Evolutionary conservation across 2,888 invertebrate genomes (phyloP), one percentile per base, ranked within the genome.

Genomic region (Leptopterna dolabrata): DNA sequence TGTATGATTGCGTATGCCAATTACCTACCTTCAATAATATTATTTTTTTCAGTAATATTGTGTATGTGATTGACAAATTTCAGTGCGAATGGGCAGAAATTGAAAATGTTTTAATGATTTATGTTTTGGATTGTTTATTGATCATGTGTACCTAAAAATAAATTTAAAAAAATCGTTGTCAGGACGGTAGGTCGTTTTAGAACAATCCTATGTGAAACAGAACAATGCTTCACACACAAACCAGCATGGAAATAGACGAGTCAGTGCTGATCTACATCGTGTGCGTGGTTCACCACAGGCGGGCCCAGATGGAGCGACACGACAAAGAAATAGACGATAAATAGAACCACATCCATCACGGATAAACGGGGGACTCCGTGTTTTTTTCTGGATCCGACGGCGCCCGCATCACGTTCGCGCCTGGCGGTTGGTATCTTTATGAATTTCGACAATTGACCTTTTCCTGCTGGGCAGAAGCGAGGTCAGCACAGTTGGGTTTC

Each of bases 371-470:
- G 13, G 63, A 63, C 24, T 24, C n/a, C n/a, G n/a, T n/a, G n/a
- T n/a, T 24, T 63, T 63, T 55, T 63, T 63, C 63, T 24, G 19
- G 24, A n/a, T 24, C n/a, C 51, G 4, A n/a, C 51, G 51, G 63
- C 19, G 63, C 63, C 63, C 63, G 63, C 63, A 63, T 63, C 63
- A 19, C 63, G 63, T 63, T 63, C 24, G 63, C 27, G 24, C 63
- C 19, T 47, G 2, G 63, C 63, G 19, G 63, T n/a, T 2, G 7
- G 11, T 11, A 24, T 63, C 63, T 63, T 63, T 63, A 63, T 63
- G 63, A 63, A 63, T 63, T 63, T 63, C 63, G 63, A 63, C 63
- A 63, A 63, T 63, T 63, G 63, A 63, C 63, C 63, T 63, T 63
- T 63, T 63, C 63, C 63, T 63, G 63, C 63, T 24, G 63, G 6